Evolutionary conservation across 2,888 invertebrate genomes (phyloP), one percentile per base, ranked within the genome.

Genomic region (Micoletzkya japonica): DNA sequence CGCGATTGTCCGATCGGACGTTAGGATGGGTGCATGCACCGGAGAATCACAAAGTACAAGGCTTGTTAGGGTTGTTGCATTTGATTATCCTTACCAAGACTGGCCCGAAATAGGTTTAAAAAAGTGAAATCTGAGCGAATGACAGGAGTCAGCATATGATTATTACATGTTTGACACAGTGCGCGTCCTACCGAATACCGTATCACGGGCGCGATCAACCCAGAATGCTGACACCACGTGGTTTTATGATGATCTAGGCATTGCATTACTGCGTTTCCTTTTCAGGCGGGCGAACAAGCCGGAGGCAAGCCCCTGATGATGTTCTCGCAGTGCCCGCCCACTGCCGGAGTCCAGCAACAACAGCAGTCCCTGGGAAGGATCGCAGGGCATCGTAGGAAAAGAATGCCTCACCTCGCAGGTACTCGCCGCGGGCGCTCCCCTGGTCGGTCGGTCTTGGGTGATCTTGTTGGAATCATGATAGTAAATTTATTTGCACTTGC

Each of bases 351-450:
- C 7, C 26, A 44, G 14, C n/a, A 34, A 36, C 54, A 52, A 30
- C 10, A 20, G 20, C 10, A 10, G 74, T 20, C 78, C 77, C 59
- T 75, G 17, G 7, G 54, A 7, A n/a, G 17, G 80, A 28, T 81
- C 80, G 74, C 75, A 79, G 32, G 77, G 81, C 66, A 80, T 80
- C 67, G 74, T 80, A 88, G 95, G 94, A 73, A 95, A 95, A 88
- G 97, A 96, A 87, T 95, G 96, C 73, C 90, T 97, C 77, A 95
- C 96, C 56, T 92, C 97, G n/a, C 91, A 93, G 56, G 93, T 96
- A 92, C 89, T 98, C 88, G 96, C 97, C 67, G 92, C 93, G 74
- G 97, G 97, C 74, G 91, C 91, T 59, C 92, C 93, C 57, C 93
- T 94, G 86, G 79, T 76, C 37, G 36, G 74, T n/a, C n/a, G n/a